Base-by-base conservation (phyloP, 2,888 invertebrate genomes). In the Leptopilina drosophilae region DNA sequence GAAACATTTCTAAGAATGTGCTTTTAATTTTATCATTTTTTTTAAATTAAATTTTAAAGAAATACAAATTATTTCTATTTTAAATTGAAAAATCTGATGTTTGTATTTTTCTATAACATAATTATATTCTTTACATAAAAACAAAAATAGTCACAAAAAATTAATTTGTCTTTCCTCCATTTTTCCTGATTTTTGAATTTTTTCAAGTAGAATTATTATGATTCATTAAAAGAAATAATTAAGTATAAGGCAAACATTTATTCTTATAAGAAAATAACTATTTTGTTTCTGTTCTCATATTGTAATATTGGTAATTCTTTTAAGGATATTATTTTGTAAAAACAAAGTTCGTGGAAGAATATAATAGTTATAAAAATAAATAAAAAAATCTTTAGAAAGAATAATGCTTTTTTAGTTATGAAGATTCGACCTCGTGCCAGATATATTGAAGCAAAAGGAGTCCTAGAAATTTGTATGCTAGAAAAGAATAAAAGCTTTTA, bases 11-110 rank as follows among this genome's bases (percentile, higher is more conserved):
- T 46, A 49, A 67, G 67, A 46, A 66, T 46, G 42, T 46, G 66
- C 42, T 46, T 66, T 46, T 66, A 66, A 66, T 66, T 67, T 49
- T 49, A 67, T 67, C 67, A 20, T 49, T 67, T 67, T 67, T 49
- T 67, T n/a, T n/a, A n/a, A 49, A 67, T 67, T 67, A 67, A 67
- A 67, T 11, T 15, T 67, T 20, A 15, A 9, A 46, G 46, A 66
- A 15, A 46, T 14, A 33, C 9, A n/a, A 66, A 42, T 2, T 26
- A 2, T 11, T 67, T 67, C 12, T 20, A 42, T 5, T 42, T 40
- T n/a, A n/a, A n/a, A n/a, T n/a, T n/a, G n/a, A n/a, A n/a, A n/a
- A n/a, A n/a, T n/a, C n/a, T n/a, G n/a, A n/a, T n/a, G n/a, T n/a
- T n/a, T n/a, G n/a, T n/a, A n/a, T n/a, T n/a, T n/a, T n/a, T n/a